Conservation (phyloP, 2,113 vertebrate species). For the Dipodomys spectabilis region DNA sequence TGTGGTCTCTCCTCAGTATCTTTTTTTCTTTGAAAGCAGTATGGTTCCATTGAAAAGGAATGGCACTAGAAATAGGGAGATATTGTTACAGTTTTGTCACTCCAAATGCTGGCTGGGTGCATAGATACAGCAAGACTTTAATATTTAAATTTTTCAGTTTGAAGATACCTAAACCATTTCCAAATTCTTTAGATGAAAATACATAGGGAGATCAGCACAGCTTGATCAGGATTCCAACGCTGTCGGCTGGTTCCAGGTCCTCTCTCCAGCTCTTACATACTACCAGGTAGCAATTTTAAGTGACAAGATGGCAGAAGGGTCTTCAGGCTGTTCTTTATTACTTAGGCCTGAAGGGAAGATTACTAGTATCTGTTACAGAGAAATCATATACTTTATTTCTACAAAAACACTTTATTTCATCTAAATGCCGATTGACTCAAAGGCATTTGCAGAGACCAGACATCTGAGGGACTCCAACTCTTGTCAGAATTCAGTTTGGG, state of each 20-base stretch:
- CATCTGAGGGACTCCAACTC: background rate
- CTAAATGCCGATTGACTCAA: background rate
- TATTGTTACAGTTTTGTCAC: background rate
- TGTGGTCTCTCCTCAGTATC: background rate
- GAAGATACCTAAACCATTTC: conserved; percentile 14
- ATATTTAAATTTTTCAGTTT: background rate
- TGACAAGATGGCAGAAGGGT: background rate
- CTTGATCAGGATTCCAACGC: background rate
- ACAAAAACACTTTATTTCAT: background rate
- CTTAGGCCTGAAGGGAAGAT: background rate
- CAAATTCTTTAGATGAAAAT: background rate
- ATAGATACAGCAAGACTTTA: background rate
- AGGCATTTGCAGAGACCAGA: background rate
- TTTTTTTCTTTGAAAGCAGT: background rate
- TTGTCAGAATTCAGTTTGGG: background rate
- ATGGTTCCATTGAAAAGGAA: background rate
- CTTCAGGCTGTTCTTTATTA: background rate
- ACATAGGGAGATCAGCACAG: background rate
- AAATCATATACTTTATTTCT: background rate
- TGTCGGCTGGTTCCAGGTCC: background rate
- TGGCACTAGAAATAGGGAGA: background rate
- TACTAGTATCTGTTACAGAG: background rate
- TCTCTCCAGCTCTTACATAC: background rate
- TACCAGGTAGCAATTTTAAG: rapidly evolving
- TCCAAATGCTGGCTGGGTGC: background rate